Base-by-base conservation (phyloP, 2,113 vertebrate genomes). In the Lagopus leucura region DNA sequence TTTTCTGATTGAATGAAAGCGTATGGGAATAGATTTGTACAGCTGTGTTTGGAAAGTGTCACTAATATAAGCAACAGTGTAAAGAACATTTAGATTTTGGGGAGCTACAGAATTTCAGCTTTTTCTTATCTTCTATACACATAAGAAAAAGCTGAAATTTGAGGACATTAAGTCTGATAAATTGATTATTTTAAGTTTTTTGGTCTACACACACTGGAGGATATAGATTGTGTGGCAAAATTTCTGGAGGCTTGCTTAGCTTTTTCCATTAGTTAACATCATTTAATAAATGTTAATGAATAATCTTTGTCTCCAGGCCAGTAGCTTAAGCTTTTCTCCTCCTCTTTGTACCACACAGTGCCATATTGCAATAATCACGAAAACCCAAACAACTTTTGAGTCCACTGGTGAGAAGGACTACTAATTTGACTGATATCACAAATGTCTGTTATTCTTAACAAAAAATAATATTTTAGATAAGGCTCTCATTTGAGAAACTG, bases 211-310 rank as follows among this genome's bases (percentile, higher is more conserved):
- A 4, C 42, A 13, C 30, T 60, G 17, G 40, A 63, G 30, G 1
- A 36, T 0, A 0, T 50, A 47, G 2, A 28, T 0, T 27, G 43
- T 1, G 10, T 34, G 12, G 11, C 25, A 69, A 73, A 42, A 76
- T 34, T 72, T 55, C 63, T 69, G 48, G 15, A 79, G 34, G 6
- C 27, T 45, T 86, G 4, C 11, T 65, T 86, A 38, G 11, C 7
- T 91, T 86, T 74, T 11, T 69, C 63, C 69, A 9, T 48, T 45
- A 13, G 15, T 70, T 11, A 36, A 30, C 64, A 48, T 47, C 64
- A 65, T 61, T 60, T 75, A 25, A 42, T 48, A 54, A 38, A 54
- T 74, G 78, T 86, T 82, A 74, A 78, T 52, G 10, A 70, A 48
- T 65, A 54, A 45, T 70, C 30, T 74, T 50, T 55, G 27, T 45